Evolutionary conservation across 2,113 vertebrate genomes (phyloP).

Genomic region (Otus sunia): DNA sequence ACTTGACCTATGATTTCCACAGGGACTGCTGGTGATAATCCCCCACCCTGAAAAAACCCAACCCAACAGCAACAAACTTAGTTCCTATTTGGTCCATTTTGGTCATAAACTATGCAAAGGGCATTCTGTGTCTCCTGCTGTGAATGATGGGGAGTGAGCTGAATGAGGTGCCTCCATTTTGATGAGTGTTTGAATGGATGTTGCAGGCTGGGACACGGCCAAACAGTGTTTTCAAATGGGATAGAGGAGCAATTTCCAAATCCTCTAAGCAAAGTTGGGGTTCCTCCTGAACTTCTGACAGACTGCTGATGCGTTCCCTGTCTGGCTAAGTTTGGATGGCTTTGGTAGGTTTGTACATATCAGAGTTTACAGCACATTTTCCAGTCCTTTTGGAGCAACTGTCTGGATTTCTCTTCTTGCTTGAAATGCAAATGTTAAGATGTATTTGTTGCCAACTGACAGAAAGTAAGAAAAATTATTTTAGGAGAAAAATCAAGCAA

Average conservation of each 20-base stretch:
- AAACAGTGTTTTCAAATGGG: not conserved
- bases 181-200: not conserved
- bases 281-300: not conserved
- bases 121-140: not conserved
- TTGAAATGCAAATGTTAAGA: conserved; percentile 50
- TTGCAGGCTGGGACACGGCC: not conserved
- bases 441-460: conserved; percentile 52
- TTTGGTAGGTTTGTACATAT: not conserved
- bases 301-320: not conserved
- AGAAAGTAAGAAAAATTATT: conserved; percentile 59
- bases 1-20: not conserved
- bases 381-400: conserved; percentile 5
- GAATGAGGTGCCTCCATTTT: not conserved
- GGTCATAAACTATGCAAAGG: not conserved
- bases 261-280: not conserved
- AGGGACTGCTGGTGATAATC: not conserved
- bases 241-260: not conserved
- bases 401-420: conserved; percentile 27
- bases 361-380: conserved; percentile 1
- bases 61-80: not conserved
- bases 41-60: not conserved
- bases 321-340: not conserved
- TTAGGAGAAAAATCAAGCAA: conserved; percentile 52
- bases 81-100: not conserved
- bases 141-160: not conserved